Conservation (phyloP, 2,113 vertebrate species). For the Puffinus mauretanicus region DNA sequence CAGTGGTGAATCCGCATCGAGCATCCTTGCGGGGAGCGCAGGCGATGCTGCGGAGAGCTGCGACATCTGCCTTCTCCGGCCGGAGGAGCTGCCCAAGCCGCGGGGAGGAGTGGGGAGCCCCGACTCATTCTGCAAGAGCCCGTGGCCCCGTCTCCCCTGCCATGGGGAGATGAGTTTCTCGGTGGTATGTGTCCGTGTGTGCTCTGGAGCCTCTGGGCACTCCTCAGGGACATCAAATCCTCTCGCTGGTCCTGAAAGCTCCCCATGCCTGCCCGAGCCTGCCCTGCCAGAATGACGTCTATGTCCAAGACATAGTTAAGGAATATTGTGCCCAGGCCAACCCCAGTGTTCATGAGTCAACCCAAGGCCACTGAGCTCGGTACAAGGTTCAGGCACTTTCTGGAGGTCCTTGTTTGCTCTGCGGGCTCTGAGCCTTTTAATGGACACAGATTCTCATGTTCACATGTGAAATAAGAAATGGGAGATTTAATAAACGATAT, state of each 20-base stretch:
- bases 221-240: background rate
- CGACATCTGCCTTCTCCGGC: too few relatives aligned
- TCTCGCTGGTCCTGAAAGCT: fast-evolving
- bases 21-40: fast-evolving
- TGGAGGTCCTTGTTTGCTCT: background rate
- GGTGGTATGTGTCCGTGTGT: background rate
- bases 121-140: background rate
- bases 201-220: background rate
- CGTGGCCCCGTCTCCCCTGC: background rate
- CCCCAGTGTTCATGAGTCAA: background rate
- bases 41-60: background rate
- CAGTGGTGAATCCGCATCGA: fast-evolving
- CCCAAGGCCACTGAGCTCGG: background rate
- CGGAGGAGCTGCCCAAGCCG: background rate
- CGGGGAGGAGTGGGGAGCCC: background rate
- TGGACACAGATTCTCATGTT: background rate
- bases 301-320: background rate
- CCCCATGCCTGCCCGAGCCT: background rate
- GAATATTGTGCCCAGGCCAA: background rate
- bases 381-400: background rate
- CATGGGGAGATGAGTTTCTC: background rate
- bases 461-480: fast-evolving
- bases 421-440: background rate
- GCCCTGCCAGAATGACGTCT: background rate
- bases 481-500: background rate